Percentiles rank a stretch among this genome's conserved stretches.
Conservation (phyloP, 2,888 invertebrate genomes). For the Oxyscelio sp. region DNA sequence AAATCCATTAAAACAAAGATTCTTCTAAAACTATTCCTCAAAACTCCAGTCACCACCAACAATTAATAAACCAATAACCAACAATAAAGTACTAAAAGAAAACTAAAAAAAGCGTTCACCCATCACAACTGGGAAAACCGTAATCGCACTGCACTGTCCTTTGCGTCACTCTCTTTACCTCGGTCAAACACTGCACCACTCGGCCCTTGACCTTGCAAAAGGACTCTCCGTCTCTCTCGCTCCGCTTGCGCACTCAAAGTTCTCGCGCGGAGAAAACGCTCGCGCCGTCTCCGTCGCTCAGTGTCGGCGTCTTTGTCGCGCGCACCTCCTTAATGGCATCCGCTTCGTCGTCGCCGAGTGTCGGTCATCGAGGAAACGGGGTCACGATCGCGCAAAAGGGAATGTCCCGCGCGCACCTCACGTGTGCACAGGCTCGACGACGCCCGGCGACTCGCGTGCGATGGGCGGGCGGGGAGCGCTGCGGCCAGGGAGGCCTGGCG, state of each 20-base stretch:
- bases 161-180: slow-evolving; percentile 15
- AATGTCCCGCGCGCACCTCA: slow-evolving; percentile 78
- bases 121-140: no score
- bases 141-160: no score
- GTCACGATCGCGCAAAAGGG: slow-evolving; percentile 87
- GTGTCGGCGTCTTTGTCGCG: slow-evolving; percentile 31
- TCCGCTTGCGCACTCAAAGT: not conserved
- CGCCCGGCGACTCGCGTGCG: slow-evolving; percentile 66
- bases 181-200: slow-evolving; percentile 8
- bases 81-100: no score
- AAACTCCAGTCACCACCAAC: no score
- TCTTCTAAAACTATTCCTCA: no score
- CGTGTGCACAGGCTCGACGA: slow-evolving; percentile 68
- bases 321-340: slow-evolving; percentile 76
- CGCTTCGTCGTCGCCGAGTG: slow-evolving; percentile 77
- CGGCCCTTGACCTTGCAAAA: slow-evolving; percentile 48
- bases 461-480: slow-evolving; percentile 40
- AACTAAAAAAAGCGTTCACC: no score
- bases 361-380: slow-evolving; percentile 87
- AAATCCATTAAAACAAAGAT: no score
- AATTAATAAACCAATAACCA: no score
- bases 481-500: slow-evolving; percentile 21
- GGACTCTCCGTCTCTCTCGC: slow-evolving; percentile 7
- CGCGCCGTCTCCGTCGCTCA: slow-evolving; percentile 19
- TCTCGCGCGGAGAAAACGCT: slow-evolving; percentile 23